Percentiles rank a stretch among this genome's conserved stretches.
Conservation (phyloP, 2,113 vertebrate species). For the Seriola dumerili region DNA sequence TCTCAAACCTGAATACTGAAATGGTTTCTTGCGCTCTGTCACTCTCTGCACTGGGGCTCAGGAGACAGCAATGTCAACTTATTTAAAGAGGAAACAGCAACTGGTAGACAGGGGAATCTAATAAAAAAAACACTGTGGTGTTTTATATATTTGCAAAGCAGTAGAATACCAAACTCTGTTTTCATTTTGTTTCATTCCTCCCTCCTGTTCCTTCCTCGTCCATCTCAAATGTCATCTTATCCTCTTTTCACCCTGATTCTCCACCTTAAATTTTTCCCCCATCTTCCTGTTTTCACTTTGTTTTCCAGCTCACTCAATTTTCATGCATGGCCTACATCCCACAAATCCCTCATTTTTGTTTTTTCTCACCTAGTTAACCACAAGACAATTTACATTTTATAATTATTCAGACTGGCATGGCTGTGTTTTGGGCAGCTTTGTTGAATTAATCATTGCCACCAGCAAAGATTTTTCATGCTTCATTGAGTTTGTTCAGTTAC, state of each 20-base stretch:
- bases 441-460: slow-evolving; percentile 51
- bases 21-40: slow-evolving; percentile 38
- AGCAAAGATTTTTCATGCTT: slow-evolving; percentile 36
- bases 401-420: slow-evolving; percentile 36
- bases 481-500: slow-evolving; percentile 13
- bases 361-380: slow-evolving; percentile 52
- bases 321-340: slow-evolving; percentile 1
- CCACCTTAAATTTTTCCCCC: neutral
- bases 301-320: slow-evolving; percentile 19
- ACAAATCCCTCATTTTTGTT: slow-evolving; percentile 45
- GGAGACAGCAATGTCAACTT: slow-evolving; percentile 11
- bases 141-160: neutral
- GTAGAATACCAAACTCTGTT: slow-evolving; percentile 4
- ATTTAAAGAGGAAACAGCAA: slow-evolving; percentile 11
- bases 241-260: neutral
- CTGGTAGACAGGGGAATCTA: neutral
- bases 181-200: neutral
- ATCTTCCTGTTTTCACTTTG: neutral
- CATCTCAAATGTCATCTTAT: neutral
- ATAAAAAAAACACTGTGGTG: neutral
- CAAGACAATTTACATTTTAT: slow-evolving; percentile 48
- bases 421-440: slow-evolving; percentile 38
- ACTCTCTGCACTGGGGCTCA: slow-evolving; percentile 10
- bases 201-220: neutral
- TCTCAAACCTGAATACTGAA: slow-evolving; percentile 16